Conservation (phyloP, 2,113 vertebrate species). For the Actenoides lindsayi region DNA sequence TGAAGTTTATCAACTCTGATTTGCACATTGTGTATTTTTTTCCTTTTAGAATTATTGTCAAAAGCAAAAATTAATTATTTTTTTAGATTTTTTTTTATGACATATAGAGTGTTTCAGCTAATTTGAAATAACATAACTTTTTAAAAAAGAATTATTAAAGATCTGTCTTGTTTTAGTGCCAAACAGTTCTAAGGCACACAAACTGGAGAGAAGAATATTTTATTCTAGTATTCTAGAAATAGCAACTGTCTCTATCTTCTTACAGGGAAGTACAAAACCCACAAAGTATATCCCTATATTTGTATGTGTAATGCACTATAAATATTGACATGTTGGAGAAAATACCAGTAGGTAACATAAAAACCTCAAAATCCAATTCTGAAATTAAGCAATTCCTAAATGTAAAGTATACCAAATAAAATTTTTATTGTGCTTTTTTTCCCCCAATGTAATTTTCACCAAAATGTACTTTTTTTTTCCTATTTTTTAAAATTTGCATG, state of each 20-base stretch:
- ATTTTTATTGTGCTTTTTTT: neutral
- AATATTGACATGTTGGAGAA: neutral
- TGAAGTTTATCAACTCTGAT: neutral
- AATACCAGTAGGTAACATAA: neutral
- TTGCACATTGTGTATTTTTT: neutral
- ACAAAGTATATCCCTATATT: neutral
- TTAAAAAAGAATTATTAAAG: neutral
- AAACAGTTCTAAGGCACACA: neutral
- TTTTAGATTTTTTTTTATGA: neutral
- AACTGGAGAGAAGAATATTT: neutral
- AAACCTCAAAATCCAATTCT: neutral
- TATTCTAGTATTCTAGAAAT: neutral
- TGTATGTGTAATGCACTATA: neutral
- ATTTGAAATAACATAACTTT: neutral
- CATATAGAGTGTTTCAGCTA: neutral
- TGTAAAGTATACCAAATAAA: neutral
- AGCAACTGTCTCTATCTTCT: neutral
- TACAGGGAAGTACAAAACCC: neutral
- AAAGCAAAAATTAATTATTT: neutral
- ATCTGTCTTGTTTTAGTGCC: neutral
- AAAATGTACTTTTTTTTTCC: neutral
- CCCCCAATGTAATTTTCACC: neutral
- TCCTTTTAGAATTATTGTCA: neutral
- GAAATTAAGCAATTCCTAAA: neutral
- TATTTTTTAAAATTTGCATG: neutral